phyloP scores from a whole-genome alignment of 2,797 vertebrate genomes.

The Anomalospiza imberbis region DNA sequence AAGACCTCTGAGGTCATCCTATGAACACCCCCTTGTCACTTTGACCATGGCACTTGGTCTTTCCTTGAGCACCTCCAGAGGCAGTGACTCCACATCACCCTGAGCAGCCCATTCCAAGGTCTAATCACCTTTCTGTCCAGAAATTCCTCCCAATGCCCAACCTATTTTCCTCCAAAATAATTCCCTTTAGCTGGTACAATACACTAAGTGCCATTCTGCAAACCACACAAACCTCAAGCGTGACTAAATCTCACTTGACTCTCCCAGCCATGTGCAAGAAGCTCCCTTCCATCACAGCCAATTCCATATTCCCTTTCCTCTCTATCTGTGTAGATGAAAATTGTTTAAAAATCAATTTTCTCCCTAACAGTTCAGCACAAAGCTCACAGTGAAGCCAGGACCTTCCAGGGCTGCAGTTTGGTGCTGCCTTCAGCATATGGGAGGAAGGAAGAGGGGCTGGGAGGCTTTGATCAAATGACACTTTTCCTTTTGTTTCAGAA shows the following conservation, averaged over 20 bases:
- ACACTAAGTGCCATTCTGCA: background rate
- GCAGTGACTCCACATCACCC: background rate
- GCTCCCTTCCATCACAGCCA: background rate
- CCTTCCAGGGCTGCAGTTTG: background rate
- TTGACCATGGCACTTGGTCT: background rate
- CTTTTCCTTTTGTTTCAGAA: constrained; percentile 60
- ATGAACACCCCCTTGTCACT: background rate
- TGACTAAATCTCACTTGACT: background rate
- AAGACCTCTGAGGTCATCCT: background rate
- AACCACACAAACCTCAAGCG: background rate
- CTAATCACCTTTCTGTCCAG: background rate
- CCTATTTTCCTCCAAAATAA: background rate
- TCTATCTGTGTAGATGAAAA: background rate
- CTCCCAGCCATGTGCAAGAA: background rate
- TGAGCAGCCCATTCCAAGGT: background rate
- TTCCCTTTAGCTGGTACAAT: background rate
- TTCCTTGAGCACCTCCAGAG: background rate
- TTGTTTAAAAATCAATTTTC: background rate
- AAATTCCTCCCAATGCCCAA: background rate
- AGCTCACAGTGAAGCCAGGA: background rate
- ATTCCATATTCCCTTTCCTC: background rate
- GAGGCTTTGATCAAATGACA: constrained; percentile 63
- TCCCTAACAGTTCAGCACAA: background rate
- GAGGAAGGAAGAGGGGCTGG: constrained; percentile 6
- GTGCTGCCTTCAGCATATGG: background rate